Base-by-base conservation (phyloP, 2,113 vertebrate species). In the Pantherophis guttatus region DNA sequence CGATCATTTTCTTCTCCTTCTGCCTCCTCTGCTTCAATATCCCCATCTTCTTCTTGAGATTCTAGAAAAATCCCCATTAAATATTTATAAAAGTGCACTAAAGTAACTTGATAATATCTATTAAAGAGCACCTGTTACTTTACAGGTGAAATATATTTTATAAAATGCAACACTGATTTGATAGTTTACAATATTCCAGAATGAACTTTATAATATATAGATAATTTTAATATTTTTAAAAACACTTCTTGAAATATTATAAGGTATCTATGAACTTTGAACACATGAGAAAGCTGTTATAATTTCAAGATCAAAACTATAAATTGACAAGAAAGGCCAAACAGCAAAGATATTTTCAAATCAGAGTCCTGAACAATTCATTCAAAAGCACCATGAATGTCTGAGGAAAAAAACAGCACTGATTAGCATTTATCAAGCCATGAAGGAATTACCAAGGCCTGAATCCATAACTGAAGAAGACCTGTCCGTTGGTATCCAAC, bases 1-100 rank as follows among this genome's bases (percentile, higher is more conserved):
- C 99, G 97, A 97, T 99, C 99, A 21, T 99, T 99, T 96, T 99
- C 99, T 97, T 99, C 99, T 93, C 98, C 99, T 94, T 99, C 99
- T 0, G 98, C 99, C 97, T 99, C 99, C 96, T 99, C 99, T 93
- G 97, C 99, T 98, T 99, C 99, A 95, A 99, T 99, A 57, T 99
- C 99, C 89, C 99, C 99, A 93, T 99, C 99, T 95, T 98, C 99
- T 57, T 98, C 99, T 90, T 99, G 98, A 96, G 99, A 99, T 95
- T 99, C 99, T 99, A 96, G 8, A 10, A 1, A 0, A 0, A 8
- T 52, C 65, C 6, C 90, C 57, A 90, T 75, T 94, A 54, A 96
- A 93, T 0, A 50, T 1, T 86, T 89, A 3, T 44, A 93, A 5
- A 90, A 62, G 7, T 92, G 15, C 6, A 89, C 12, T 24, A 44